Conservation (phyloP, 1,140 invertebrate genomes). For the Tigriopus japonicus region DNA sequence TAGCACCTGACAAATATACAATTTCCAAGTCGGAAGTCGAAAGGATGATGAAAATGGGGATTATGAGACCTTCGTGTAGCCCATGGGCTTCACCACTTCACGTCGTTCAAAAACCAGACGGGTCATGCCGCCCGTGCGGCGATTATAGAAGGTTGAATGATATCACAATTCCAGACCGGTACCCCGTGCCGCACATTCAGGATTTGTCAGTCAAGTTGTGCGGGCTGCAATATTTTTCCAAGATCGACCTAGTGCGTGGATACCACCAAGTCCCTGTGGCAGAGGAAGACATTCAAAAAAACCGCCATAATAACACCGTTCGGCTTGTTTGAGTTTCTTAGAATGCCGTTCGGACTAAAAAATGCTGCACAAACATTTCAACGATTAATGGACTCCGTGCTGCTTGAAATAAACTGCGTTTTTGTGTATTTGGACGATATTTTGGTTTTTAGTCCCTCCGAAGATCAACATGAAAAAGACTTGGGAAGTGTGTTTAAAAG, state of each 20-base stretch:
- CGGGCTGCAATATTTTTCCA: too few relatives aligned
- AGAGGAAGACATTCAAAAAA: slow-evolving; percentile 18
- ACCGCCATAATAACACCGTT: slow-evolving; percentile 19
- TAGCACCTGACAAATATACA: too few relatives aligned
- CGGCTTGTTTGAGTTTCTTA: slow-evolving; percentile 24
- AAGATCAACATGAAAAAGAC: slow-evolving; percentile 24
- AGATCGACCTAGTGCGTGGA: background rate
- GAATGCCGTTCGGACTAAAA: slow-evolving; percentile 28
- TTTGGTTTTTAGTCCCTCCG: slow-evolving; percentile 22
- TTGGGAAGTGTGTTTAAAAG: slow-evolving; percentile 23
- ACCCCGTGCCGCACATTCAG: slow-evolving; percentile 13
- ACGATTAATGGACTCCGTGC: slow-evolving; percentile 22
- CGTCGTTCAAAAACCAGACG: background rate
- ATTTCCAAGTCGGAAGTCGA: too few relatives aligned
- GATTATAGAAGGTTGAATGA: background rate
- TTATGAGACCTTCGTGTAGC: too few relatives aligned
- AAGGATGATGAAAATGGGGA: too few relatives aligned
- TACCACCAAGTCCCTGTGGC: slow-evolving; percentile 19
- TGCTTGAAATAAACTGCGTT: slow-evolving; percentile 21
- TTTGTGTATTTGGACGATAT: slow-evolving; percentile 30
- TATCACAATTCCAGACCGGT: background rate
- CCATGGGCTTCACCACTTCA: too few relatives aligned
- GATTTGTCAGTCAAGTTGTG: slow-evolving; percentile 12
- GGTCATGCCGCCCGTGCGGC: background rate
- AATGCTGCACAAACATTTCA: slow-evolving; percentile 28